phyloP scores from a whole-genome alignment of 2,888 invertebrate species.

The Alentia gelatinosa region DNA sequence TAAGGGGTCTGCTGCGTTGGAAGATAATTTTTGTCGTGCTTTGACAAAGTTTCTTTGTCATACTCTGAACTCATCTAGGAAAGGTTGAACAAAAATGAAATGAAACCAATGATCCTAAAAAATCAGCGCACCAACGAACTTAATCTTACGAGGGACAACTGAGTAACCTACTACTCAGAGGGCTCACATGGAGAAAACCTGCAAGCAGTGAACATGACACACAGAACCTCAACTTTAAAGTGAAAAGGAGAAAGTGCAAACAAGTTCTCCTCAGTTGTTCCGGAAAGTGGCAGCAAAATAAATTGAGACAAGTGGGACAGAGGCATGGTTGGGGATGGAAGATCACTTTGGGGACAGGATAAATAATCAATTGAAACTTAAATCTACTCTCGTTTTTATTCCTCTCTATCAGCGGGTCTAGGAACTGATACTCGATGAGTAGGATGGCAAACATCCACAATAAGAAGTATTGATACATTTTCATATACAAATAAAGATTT shows the following conservation, averaged over 20 bases:
- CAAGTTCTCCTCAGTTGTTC: neutral
- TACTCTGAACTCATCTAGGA: neutral
- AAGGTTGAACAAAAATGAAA: neutral
- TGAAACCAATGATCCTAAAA: neutral
- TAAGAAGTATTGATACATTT: constrained; percentile 41
- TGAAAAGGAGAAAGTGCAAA: constrained; percentile 1
- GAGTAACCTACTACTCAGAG: neutral
- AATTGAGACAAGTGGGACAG: neutral
- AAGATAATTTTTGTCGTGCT: neutral
- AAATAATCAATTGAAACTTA: neutral
- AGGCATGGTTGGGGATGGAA: constrained; percentile 35
- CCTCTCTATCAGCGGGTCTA: neutral
- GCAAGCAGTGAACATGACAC: constrained; percentile 40
- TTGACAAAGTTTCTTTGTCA: neutral
- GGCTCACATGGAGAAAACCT: neutral
- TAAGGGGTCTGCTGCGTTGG: neutral
- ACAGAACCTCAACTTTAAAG: neutral
- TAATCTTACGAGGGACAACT: constrained; percentile 5
- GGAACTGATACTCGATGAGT: neutral
- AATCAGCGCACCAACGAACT: neutral
- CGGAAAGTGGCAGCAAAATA: neutral
- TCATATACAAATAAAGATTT: constrained; percentile 53
- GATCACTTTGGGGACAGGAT: constrained; percentile 16
- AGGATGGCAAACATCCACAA: neutral
- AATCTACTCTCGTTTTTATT: neutral